phyloP scores from a whole-genome alignment of 1,140 invertebrate genomes.

The Eurosta solidaginis region DNA sequence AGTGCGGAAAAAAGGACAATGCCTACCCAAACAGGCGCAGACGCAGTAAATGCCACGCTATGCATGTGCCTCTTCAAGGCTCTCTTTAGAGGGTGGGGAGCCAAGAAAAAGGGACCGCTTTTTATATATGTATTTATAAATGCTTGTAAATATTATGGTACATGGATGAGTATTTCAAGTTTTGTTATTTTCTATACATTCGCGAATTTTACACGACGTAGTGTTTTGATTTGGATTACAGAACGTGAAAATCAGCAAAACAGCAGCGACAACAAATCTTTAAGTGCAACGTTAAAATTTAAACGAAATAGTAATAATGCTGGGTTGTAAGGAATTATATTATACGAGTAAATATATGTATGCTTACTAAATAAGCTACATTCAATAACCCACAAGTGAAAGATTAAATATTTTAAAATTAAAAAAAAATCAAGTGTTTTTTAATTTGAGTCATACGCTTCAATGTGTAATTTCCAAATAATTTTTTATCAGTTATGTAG shows the following conservation, averaged over 20 bases:
- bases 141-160: background rate
- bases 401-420: background rate
- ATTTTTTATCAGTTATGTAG: too few relatives aligned
- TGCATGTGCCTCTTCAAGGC: background rate
- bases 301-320: background rate
- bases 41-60: background rate
- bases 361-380: background rate
- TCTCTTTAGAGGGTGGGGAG: background rate
- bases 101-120: background rate
- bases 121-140: background rate
- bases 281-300: background rate
- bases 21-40: constrained; percentile 19
- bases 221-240: constrained; percentile 17
- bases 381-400: background rate
- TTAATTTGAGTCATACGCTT: background rate
- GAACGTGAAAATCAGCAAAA: constrained; percentile 12
- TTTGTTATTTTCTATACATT: constrained; percentile 15
- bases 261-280: background rate
- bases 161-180: background rate
- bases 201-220: constrained; percentile 15
- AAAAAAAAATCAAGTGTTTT: background rate
- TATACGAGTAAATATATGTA: background rate
- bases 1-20: background rate
- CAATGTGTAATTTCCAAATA: background rate
- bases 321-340: too few relatives aligned